Evolutionary conservation across 2,113 vertebrate species (phyloP), one percentile per base, ranked within the genome.

Genomic region (Labrus mixtus): DNA sequence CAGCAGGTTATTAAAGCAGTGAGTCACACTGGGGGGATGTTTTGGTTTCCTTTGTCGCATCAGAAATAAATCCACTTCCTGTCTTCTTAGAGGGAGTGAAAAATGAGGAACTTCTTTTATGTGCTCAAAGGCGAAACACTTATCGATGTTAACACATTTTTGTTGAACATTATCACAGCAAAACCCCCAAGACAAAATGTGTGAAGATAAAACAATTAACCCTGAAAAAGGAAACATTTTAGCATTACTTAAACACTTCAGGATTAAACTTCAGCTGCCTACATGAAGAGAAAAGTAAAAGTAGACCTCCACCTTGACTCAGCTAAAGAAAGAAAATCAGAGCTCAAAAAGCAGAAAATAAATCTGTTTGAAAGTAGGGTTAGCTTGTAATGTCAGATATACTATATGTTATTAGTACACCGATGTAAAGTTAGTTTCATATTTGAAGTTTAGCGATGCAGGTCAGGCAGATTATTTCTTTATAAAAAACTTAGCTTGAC

Each of bases 1-100:
- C 54, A n/a, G 15, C 4, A 9, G 66, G 50, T 37, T 33, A 50
- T 20, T 71, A 81, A 59, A 57, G 41, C 51, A 53, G 41, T 16
- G 11, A 29, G 41, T 56, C 12, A 6, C 48, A 50, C 6, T 16
- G 46, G 19, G 12, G 46, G 46, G 19, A 9, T 8, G 46, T 6
- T 50, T 50, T 50, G 17, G 1, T 50, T 50, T 50, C n/a, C 46
- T 50, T 50, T 19, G 17, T n/a, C 17, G 7, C 19, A 50, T 50
- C 46, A 19, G 46, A 50, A 19, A 50, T 50, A n/a, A 50, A 50
- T 50, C 46, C 3, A 7, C 48, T n/a, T 19, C 46, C 16, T 19
- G 17, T 48, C 46, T 17, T 7, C 46, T 17, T 48, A 15, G 17
- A 17, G 15, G 15, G 6, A 2, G 7, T 19, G 46, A 48, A 48